Evolutionary conservation across 1,140 invertebrate species (phyloP).

Genomic region (Tetramorium alpestre): DNA sequence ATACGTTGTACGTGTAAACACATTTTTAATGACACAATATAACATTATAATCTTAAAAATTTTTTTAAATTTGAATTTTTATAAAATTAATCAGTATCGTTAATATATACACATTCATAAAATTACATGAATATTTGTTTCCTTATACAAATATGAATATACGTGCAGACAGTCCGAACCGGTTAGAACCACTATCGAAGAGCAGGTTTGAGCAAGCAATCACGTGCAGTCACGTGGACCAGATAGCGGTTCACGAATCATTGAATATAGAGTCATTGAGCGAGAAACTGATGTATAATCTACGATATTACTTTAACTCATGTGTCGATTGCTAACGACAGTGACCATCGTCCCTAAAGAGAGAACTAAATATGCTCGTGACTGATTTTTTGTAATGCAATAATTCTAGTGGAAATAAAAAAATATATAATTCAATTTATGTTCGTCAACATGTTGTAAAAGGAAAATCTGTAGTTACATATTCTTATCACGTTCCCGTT

Average conservation of each 20-base stretch:
- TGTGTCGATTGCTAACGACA: conserved; percentile 40
- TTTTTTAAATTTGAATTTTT: background rate
- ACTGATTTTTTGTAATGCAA: conserved; percentile 18
- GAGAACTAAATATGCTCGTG: background rate
- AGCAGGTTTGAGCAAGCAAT: conserved; percentile 53
- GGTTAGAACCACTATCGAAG: conserved; percentile 63
- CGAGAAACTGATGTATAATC: conserved; percentile 72
- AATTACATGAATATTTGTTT: background rate
- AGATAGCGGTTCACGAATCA: conserved; percentile 71
- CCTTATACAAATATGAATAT: conserved; percentile 5
- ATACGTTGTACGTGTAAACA: background rate
- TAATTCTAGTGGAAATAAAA: background rate
- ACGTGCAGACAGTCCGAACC: conserved; percentile 26
- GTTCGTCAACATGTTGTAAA: background rate
- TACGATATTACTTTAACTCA: conserved; percentile 67
- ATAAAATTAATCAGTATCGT: background rate
- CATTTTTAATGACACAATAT: background rate
- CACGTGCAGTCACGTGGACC: conserved; percentile 68
- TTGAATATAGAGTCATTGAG: conserved; percentile 62
- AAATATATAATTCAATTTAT: conserved; percentile 3
- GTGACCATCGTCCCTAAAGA: background rate
- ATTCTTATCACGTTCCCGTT: background rate
- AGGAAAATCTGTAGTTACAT: background rate
- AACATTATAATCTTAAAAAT: background rate
- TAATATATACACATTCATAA: background rate